Evolutionary conservation across 2,797 vertebrate genomes (phyloP), one percentile per base, ranked within the genome.

Genomic region (Lates japonicus): DNA sequence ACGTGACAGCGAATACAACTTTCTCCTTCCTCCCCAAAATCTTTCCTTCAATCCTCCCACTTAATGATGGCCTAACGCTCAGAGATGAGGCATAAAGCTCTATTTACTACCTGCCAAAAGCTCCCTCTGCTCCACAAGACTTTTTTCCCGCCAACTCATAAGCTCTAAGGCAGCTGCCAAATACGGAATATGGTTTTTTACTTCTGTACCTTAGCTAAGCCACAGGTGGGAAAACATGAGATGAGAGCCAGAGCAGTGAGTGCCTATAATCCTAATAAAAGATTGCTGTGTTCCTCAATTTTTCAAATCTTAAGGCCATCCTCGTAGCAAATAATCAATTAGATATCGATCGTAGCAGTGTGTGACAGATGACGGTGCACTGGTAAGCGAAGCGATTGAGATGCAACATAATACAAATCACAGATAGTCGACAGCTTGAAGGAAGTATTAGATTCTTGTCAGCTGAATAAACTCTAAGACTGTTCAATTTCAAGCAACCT

Each of bases 61-160:
- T 76, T 70, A 41, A 39, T 25, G 14, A 19, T 8, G 70, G 69
- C 67, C 66, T 39, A 63, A 74, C 54, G 61, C 76, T 52, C 61
- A 58, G 48, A 82, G 37, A 72, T 55, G 76, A 79, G 64, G 58
- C 76, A 81, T 81, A 77, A 82, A 78, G 70, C 76, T 79, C 74
- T 54, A 41, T 89, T 91, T 76, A 84, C 70, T 75, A 63, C 68
- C 33, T 71, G 80, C 0, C 87, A 82, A 77, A 82, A 66, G 60
- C 62, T 88, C 63, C 67, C 19, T 62, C 76, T 39, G 49, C 79
- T 73, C 69, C 66, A 61, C 64, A 31, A 41, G 58, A 78, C 73
- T 64, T 25, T 44, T 71, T 20, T 80, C 62, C 67, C 25, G 25
- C 52, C 51, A 49, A 80, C 48, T 71, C 71, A 52, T 59, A 64